phyloP scores from a whole-genome alignment of 2,797 vertebrate species.

The Phoxinus dragarum region DNA sequence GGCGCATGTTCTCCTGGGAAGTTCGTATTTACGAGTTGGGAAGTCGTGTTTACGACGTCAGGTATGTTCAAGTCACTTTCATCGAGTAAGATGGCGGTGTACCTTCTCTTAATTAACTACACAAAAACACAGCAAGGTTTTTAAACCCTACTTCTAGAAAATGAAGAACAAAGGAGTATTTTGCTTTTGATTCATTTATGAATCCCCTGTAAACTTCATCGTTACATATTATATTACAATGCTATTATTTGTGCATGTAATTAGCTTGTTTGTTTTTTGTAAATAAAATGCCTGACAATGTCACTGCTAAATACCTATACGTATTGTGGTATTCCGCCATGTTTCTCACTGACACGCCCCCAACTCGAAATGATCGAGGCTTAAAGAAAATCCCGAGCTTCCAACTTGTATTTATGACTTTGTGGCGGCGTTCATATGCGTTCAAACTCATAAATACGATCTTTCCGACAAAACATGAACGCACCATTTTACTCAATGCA shows the following conservation, averaged over 20 bases:
- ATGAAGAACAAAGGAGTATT: too few species aligned
- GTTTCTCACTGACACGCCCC: background rate
- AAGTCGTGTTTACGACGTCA: background rate
- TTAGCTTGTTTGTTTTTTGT: too few species aligned
- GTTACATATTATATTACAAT: background rate
- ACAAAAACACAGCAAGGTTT: too few species aligned
- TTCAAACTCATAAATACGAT: background rate
- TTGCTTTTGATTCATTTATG: too few species aligned
- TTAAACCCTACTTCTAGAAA: too few species aligned
- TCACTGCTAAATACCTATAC: background rate
- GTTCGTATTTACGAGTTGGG: background rate
- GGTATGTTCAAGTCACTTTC: background rate
- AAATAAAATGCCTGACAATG: background rate
- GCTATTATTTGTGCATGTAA: background rate
- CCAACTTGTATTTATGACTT: background rate
- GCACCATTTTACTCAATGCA: background rate
- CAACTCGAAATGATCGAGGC: background rate
- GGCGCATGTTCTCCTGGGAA: background rate
- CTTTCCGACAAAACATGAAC: background rate
- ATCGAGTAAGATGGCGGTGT: background rate
- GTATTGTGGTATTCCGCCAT: background rate
- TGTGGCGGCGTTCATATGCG: background rate
- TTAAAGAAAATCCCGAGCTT: background rate
- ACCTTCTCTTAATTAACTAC: background rate
- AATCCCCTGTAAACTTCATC: background rate